Evolutionary conservation across 2,113 vertebrate genomes (phyloP), one percentile per base, ranked within the genome.

Genomic region (Actinemys pallida): DNA sequence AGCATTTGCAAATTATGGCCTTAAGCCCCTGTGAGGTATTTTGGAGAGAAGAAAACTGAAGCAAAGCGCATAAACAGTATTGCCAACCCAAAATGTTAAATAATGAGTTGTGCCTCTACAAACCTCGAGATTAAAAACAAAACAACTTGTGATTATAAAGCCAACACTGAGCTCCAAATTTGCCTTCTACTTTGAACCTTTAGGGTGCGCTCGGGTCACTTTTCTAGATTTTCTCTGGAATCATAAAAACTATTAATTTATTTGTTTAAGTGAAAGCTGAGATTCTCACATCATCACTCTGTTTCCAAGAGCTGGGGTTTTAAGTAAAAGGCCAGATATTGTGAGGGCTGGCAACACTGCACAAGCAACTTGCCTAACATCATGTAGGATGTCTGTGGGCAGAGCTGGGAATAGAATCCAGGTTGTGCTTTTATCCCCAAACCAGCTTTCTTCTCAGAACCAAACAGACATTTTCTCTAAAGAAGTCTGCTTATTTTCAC

Each of bases 371-470:
- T 83, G 93, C 42, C 69, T 16, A n/a, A 45, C 29, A 65, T 93
- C 81, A 93, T 39, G 54, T 5, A 87, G 50, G 93, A 93, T 78
- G 62, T 78, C 25, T 91, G 53, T 83, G 14, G 65, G 45, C 75
- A 93, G 57, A 81, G 56, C 59, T 88, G 57, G 45, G 90, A 94
- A 85, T 45, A 19, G 88, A 69, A 42, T 65, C 94, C 87, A 94
- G 93, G 93, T 95, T 94, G 79, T 52, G 54, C 90, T 95, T 95
- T 93, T 35, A 42, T 88, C n/a, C 54, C 16, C 20, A 59, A 94
- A 93, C 57, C 78, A 79, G 42, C 95, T 95, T 95, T 96, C 90
- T 83, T 96, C 86, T 93, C 93, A 95, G 93, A 96, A 96, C 62
- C 92, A 96, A 96, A 13, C 49, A 89, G 83, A 94, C 85, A 93